Evolutionary conservation across 2,797 vertebrate genomes (phyloP).

Genomic region (Yasuhikotakia modesta): DNA sequence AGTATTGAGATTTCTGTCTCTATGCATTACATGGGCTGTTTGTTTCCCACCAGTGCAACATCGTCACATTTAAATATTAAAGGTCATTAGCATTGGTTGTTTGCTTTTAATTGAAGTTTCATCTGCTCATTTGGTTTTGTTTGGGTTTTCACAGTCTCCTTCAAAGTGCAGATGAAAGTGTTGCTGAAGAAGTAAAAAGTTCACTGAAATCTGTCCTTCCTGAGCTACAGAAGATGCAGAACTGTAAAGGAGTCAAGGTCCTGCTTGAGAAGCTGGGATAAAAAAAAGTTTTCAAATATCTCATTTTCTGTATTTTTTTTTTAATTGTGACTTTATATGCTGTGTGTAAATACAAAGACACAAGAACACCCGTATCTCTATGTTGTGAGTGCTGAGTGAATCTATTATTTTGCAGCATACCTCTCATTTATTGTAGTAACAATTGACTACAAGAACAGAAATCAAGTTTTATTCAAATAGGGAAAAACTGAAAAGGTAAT

Average conservation of each 20-base stretch:
- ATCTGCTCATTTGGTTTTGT: not conserved
- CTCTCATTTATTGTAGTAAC: too few relatives aligned
- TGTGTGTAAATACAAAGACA: slow-evolving; percentile 55
- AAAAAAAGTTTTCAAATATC: not conserved
- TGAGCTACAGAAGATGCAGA: slow-evolving; percentile 75
- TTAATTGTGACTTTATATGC: slow-evolving; percentile 30
- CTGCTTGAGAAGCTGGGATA: slow-evolving; percentile 82
- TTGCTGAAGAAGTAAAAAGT: slow-evolving; percentile 79
- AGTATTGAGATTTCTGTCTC: slow-evolving; percentile 55
- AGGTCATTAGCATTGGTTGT: not conserved
- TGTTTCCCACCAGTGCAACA: slow-evolving; percentile 3
- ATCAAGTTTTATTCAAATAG: too few relatives aligned
- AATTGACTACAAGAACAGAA: too few relatives aligned
- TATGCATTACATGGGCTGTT: slow-evolving; percentile 29
- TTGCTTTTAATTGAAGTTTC: not conserved
- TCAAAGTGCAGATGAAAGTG: slow-evolving; percentile 80
- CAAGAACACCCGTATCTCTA: not conserved
- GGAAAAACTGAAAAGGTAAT: too few relatives aligned
- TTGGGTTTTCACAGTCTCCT: slow-evolving; percentile 80
- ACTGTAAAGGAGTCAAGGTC: slow-evolving; percentile 82
- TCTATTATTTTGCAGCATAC: too few relatives aligned
- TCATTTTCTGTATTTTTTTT: not conserved
- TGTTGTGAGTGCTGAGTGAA: not conserved
- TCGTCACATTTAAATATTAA: not conserved
- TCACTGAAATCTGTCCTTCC: slow-evolving; percentile 78